Evolutionary conservation across 2,797 vertebrate species (phyloP).

Genomic region (Etheostoma perlongum): DNA sequence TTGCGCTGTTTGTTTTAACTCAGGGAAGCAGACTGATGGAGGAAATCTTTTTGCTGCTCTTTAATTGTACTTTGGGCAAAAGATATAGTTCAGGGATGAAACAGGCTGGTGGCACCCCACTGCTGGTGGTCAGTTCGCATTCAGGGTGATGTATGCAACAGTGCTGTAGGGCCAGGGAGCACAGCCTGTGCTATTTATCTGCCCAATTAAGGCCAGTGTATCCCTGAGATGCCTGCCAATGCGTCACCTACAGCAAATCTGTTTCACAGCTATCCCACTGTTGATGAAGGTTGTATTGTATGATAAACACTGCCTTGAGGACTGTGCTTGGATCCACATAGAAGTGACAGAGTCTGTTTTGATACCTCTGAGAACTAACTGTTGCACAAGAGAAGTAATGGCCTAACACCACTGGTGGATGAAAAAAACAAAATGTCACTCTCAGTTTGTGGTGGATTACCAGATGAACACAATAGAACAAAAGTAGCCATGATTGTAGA

Average conservation of each 20-base stretch:
- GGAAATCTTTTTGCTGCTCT: constrained; percentile 63
- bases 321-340: constrained; percentile 37
- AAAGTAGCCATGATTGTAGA: too few species aligned
- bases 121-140: constrained; percentile 70
- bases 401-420: constrained; percentile 30
- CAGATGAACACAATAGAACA: too few species aligned
- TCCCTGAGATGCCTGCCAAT: constrained; percentile 66
- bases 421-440: neutral
- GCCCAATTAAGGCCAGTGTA: constrained; percentile 83
- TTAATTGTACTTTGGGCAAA: constrained; percentile 69
- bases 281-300: constrained; percentile 63
- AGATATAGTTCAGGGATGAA: constrained; percentile 67
- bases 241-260: constrained; percentile 61
- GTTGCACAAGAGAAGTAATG: constrained; percentile 59
- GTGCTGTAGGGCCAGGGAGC: constrained; percentile 60
- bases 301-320: constrained; percentile 61
- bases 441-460: neutral
- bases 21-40: constrained; percentile 39
- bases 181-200: constrained; percentile 81
- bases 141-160: constrained; percentile 68
- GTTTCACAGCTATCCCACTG: constrained; percentile 58
- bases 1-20: neutral
- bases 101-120: constrained; percentile 57
- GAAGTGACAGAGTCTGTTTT: constrained; percentile 65
- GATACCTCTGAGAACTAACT: constrained; percentile 66